Base-by-base conservation (phyloP, 2,888 invertebrate genomes). In the Ophraella communa region DNA sequence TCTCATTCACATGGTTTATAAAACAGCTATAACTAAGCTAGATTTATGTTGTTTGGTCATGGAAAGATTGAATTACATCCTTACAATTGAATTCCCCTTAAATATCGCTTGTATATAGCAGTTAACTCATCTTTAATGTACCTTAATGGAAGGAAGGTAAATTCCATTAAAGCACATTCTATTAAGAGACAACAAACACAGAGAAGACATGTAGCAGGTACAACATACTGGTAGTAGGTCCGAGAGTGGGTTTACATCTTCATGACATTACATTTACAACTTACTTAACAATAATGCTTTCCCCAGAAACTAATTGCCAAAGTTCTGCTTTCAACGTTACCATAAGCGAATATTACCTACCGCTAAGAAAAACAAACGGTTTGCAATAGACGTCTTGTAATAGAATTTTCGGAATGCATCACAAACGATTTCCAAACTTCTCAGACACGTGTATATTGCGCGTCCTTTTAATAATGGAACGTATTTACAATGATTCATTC, bases 311-410 rank as follows among this genome's bases (percentile, higher is more conserved):
- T 59, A 58, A 64, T 64, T 64, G 59, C 47, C n/a, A 42, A 64
- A 64, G 58, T 64, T 64, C 59, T 58, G 59, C 64, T 64, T 64
- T 54, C 47, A 64, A 64, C 58, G 44, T 47, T 57, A 53, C 58
- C 64, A 59, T 60, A 53, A 53, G 52, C 27, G 52, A 60, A 60
- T 60, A 60, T 64, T 64, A 64, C 58, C 42, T 42, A 8, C 44
- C 42, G 24, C 51, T 47, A 23, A 39, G 39, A 17, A 39, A 39
- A 39, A 39, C 39, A 7, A 17, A 17, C 8, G 39, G 39, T 39
- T 14, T 5, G 2, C 4, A 8, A 39, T 17, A 14, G 7, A 17
- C 2, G 17, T 39, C 8, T 1, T 5, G 17, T 17, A 39, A 39
- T 39, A 14, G 39, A 39, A 30, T 30, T 10, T n/a, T n/a, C n/a